Evolutionary conservation across 2,113 vertebrate genomes (phyloP).

Genomic region (Pseudorhombus dupliciocellatus): DNA sequence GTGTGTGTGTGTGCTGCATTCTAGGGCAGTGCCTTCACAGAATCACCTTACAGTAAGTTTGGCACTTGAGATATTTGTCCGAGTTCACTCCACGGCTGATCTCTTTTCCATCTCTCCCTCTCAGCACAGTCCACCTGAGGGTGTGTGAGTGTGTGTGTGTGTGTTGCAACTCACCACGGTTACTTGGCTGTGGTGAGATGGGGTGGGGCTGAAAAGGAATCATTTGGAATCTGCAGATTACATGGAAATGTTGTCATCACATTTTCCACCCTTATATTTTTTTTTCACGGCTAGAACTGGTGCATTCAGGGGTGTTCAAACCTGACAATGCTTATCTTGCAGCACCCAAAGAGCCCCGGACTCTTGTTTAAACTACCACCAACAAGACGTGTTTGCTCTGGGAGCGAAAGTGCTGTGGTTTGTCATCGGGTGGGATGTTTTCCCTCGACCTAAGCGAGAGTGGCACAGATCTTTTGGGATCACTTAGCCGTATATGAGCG

Average conservation of each 20-base stretch:
- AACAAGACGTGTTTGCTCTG: conserved; percentile 26
- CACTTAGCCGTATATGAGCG: conserved; percentile 20
- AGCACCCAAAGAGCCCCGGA: conserved; percentile 1
- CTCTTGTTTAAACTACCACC: conserved; percentile 21
- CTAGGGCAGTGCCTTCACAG: conserved; percentile 21
- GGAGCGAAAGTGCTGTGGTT: conserved; percentile 53
- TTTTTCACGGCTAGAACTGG: background rate
- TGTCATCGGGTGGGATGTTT: conserved; percentile 48
- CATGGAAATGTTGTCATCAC: conserved; percentile 64
- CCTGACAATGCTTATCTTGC: conserved; percentile 23
- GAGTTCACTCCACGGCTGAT: conserved; percentile 37
- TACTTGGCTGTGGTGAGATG: conserved; percentile 37
- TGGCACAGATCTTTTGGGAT: conserved; percentile 33
- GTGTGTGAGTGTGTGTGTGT: conserved; percentile 12
- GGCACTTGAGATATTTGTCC: conserved; percentile 39
- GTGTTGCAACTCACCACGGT: conserved; percentile 33
- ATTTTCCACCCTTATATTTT: conserved; percentile 60
- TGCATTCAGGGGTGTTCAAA: conserved; percentile 15
- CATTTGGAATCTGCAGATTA: conserved; percentile 48
- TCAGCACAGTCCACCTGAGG: conserved; percentile 46
- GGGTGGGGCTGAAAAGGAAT: conserved; percentile 52
- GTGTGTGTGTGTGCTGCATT: conserved; percentile 4
- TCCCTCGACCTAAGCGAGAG: background rate
- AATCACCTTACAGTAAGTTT: conserved; percentile 59
- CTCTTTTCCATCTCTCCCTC: conserved; percentile 35